Conservation (phyloP, 2,888 invertebrate species). For the Cerceris ruficornis region DNA sequence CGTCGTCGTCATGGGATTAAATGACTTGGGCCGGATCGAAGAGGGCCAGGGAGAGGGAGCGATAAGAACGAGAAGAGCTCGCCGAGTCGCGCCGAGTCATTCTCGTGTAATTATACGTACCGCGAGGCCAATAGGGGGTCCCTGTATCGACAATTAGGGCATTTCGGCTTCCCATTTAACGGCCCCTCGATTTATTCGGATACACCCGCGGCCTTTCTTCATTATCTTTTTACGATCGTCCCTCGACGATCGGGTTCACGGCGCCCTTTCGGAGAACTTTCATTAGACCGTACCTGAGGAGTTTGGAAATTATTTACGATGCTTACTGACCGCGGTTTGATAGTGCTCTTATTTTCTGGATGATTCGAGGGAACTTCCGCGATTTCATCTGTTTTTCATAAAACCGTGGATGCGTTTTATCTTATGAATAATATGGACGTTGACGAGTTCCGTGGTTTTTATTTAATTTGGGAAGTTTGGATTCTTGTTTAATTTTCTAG, state of each 20-base stretch:
- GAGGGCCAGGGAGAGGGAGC: slow-evolving; percentile 59
- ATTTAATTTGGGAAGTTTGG: too few species aligned
- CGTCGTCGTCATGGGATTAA: slow-evolving; percentile 78
- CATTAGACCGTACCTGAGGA: slow-evolving; percentile 24
- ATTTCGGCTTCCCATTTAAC: slow-evolving; percentile 75
- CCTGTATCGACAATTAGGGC: slow-evolving; percentile 74
- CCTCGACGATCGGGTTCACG: slow-evolving; percentile 9
- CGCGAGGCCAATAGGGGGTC: slow-evolving; percentile 76
- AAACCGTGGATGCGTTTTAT: too few species aligned
- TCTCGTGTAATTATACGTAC: slow-evolving; percentile 79
- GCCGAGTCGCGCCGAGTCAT: slow-evolving; percentile 75
- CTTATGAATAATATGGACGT: too few species aligned
- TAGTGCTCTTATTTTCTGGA: not conserved
- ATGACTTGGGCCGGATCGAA: slow-evolving; percentile 71
- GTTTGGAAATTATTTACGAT: slow-evolving; percentile 29
- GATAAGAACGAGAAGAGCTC: slow-evolving; percentile 65
- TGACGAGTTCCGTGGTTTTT: too few species aligned
- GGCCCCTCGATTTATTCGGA: slow-evolving; percentile 70
- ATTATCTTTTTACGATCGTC: slow-evolving; percentile 63
- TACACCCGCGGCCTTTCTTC: slow-evolving; percentile 62
- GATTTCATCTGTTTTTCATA: too few species aligned
- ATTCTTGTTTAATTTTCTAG: too few species aligned
- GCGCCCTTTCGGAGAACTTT: slow-evolving; percentile 21
- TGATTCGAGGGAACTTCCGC: not conserved
- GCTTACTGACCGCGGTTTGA: slow-evolving; percentile 17